Evolutionary conservation across 2,888 invertebrate genomes (phyloP), one percentile per base, ranked within the genome.

Genomic region (Hydropsyche betteni): DNA sequence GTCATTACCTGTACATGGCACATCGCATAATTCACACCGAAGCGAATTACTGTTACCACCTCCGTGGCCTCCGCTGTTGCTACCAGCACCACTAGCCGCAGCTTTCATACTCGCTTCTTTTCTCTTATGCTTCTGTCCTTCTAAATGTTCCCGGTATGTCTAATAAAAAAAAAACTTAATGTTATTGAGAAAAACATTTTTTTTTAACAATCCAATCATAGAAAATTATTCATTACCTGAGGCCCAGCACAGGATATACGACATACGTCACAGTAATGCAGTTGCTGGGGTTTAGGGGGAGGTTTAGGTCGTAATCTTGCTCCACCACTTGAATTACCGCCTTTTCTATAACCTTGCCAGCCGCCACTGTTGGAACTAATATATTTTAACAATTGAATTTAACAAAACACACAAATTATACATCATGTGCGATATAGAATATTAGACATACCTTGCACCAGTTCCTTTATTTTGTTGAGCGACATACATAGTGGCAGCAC

Each of bases 71-170:
- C 90, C 87, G 81, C 92, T 87, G 81, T 89, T 88, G 80, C 90
- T 90, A 81, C 90, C 86, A 81, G 91, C 86, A 79, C 91, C 88
- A 83, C 89, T 89, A 12, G 89, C 89, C 36, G 91, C 91, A 83
- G 92, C 90, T 84, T 95, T 95, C 36, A 92, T 88, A 10, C 94
- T 92, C 0, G 93, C 95, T 84, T 98, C 99, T 84, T 98, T 96
- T 89, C 98, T 99, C 89, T 99, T 99, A 87, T 99, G 99, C 85
- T 97, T 97, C 86, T 98, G 98, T 0, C 99, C 99, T 84, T 98
- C 98, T 83, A 99, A 88, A 88, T 99, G 99, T 85, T 99, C 99
- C 80, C 94, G 90, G 84, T 96, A 97, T 0, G 96, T 96, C 88
- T 92, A 64, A 24, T 24, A n/a, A 64, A 53, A 58, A 5, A 24